A percentile compares a stretch with the other conserved stretches of the same genome.
Conservation (phyloP, 2,113 vertebrate species). For the Prunella himalayana region DNA sequence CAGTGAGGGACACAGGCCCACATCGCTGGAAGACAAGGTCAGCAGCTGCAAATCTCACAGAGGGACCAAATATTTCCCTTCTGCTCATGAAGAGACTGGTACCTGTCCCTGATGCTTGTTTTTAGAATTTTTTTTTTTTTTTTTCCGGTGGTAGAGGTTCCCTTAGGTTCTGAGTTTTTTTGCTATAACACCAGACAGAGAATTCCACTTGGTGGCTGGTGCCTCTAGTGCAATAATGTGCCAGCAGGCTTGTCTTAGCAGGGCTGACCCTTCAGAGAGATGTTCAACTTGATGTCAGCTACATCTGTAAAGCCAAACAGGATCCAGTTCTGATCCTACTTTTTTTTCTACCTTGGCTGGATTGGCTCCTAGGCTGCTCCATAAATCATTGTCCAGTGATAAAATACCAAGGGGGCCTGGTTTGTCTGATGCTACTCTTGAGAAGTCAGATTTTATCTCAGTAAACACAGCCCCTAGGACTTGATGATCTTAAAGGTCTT, state of each 20-base stretch:
- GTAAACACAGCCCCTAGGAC: not conserved
- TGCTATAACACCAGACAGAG: not conserved
- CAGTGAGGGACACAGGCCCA: not conserved
- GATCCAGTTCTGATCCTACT: not conserved
- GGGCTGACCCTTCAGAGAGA: not conserved
- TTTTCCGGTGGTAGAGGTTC: not conserved
- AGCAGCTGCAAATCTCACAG: not conserved
- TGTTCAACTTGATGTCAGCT: not conserved
- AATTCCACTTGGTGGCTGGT: not conserved
- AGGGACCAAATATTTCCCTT: not conserved
- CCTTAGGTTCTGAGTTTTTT: not conserved
- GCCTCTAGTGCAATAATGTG: not conserved
- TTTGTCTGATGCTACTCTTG: not conserved
- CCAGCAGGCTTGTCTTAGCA: not conserved
- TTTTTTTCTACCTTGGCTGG: not conserved
- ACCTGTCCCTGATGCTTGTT: not conserved
- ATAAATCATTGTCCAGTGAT: not conserved
- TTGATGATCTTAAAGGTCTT: not conserved
- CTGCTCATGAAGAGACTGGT: not conserved
- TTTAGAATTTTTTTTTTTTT: not conserved
- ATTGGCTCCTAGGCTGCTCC: not conserved
- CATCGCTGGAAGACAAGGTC: not conserved
- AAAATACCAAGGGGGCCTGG: not conserved
- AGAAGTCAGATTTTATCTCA: conserved; percentile 3
- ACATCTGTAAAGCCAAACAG: not conserved